Percentiles rank a stretch among this genome's conserved stretches.
phyloP scores from a whole-genome alignment of 2,888 invertebrate genomes.

The Trichopoda pennipes region DNA sequence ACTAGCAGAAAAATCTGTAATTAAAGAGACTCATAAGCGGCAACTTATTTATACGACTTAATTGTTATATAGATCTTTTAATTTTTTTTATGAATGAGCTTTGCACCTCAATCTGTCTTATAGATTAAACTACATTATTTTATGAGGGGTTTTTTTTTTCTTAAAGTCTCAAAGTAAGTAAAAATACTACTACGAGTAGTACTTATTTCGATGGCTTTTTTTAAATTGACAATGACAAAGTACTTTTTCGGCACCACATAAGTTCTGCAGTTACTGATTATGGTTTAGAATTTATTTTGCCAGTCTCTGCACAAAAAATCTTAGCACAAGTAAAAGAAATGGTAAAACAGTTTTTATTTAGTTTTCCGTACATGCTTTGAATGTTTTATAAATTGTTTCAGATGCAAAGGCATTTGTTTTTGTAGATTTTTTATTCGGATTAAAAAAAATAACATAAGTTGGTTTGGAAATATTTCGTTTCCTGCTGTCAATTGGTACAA shows the following conservation, averaged over 20 bases:
- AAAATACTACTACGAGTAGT: background rate
- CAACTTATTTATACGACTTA: too few species aligned
- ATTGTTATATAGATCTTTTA: too few species aligned
- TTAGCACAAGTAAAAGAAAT: background rate
- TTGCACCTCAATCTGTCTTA: too few species aligned
- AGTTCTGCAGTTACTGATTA: conserved; percentile 57
- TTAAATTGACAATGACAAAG: conserved; percentile 76
- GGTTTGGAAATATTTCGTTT: too few species aligned
- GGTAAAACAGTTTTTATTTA: background rate
- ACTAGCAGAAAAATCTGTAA: too few species aligned
- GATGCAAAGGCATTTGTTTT: conserved; percentile 13
- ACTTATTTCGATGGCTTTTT: conserved; percentile 25
- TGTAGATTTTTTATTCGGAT: background rate
- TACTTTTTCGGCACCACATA: conserved; percentile 76
- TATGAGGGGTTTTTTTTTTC: background rate
- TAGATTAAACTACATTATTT: too few species aligned
- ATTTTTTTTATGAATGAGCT: background rate
- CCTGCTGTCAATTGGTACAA: too few species aligned
- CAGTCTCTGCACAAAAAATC: conserved; percentile 26
- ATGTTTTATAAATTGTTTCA: conserved; percentile 27
- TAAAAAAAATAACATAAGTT: background rate
- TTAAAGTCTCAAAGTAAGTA: conserved; percentile 41
- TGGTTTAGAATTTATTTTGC: conserved; percentile 54
- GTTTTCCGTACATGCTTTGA: background rate
- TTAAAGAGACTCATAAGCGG: too few species aligned